These are phyloP conservation scores for Odontamblyopus lacepedii DNA, from an alignment of 2,797 vertebrate genomes.

Conservation along the genomic window DNA sequence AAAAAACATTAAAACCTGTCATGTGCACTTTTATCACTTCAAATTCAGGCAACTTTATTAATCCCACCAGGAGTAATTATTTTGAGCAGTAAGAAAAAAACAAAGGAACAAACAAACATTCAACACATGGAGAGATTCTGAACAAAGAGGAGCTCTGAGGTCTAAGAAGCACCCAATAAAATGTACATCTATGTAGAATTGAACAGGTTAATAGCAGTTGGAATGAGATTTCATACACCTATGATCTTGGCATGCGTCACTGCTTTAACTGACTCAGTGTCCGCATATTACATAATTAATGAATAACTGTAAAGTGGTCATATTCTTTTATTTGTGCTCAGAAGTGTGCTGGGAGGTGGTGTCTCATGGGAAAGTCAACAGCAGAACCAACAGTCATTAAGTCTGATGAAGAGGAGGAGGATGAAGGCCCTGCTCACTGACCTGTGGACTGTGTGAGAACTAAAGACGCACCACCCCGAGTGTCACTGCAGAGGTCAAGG, in stretches of 20 bases:
- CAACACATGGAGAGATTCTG: too few relatives aligned
- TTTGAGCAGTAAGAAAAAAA: too few relatives aligned
- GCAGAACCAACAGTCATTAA: constrained; percentile 31
- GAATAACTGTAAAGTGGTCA: neutral
- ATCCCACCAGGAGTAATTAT: too few relatives aligned
- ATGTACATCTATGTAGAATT: too few relatives aligned
- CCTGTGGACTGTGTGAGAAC: constrained; percentile 50
- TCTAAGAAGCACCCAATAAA: too few relatives aligned
- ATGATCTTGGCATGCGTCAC: neutral
- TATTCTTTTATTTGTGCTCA: neutral
- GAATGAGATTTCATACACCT: too few relatives aligned
- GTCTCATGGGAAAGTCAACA: constrained; percentile 40
- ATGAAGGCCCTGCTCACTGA: constrained; percentile 44
- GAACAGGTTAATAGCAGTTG: too few relatives aligned
- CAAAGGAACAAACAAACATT: too few relatives aligned
- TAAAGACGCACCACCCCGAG: constrained; percentile 54
- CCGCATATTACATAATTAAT: neutral
- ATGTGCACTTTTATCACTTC: too few relatives aligned
- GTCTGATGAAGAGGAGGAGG: constrained; percentile 32
- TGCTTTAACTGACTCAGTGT: neutral
- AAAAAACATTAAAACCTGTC: too few relatives aligned
- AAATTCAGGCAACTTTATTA: too few relatives aligned
- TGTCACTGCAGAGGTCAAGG: constrained; percentile 60
- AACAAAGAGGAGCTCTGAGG: too few relatives aligned
- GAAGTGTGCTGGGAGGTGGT: constrained; percentile 8